Conservation (phyloP, 2,797 vertebrate species). For the Mormyrops boulengeri region DNA sequence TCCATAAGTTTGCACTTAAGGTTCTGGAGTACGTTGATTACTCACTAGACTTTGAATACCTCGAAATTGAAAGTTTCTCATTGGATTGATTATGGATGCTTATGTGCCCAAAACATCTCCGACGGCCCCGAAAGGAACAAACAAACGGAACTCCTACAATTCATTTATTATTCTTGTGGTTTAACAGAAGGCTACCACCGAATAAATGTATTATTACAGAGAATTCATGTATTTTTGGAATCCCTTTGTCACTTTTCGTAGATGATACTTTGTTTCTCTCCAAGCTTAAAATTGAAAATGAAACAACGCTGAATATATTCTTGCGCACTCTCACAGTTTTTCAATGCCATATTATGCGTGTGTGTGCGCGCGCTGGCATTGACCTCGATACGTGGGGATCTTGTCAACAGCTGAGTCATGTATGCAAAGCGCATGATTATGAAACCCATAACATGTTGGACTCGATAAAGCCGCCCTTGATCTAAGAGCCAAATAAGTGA, state of each 20-base stretch:
- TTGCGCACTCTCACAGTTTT: background rate
- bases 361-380: background rate
- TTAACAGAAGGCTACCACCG: background rate
- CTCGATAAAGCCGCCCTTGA: background rate
- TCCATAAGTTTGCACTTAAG: background rate
- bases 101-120: background rate
- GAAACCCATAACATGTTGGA: background rate
- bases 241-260: background rate
- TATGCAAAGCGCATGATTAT: conserved; percentile 5
- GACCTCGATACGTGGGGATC: background rate
- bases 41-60: background rate
- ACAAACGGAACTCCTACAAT: background rate
- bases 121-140: background rate
- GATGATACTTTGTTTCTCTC: background rate
- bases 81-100: background rate
- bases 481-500: background rate
- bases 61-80: background rate
- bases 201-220: background rate
- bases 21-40: background rate
- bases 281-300: background rate
- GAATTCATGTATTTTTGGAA: background rate
- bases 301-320: background rate
- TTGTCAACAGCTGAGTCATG: background rate
- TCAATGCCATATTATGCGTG: background rate
- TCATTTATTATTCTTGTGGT: background rate